These are phyloP conservation scores for Takifugu ocellatus DNA, from an alignment of 2,797 vertebrate genomes.

Conservation along the genomic window DNA sequence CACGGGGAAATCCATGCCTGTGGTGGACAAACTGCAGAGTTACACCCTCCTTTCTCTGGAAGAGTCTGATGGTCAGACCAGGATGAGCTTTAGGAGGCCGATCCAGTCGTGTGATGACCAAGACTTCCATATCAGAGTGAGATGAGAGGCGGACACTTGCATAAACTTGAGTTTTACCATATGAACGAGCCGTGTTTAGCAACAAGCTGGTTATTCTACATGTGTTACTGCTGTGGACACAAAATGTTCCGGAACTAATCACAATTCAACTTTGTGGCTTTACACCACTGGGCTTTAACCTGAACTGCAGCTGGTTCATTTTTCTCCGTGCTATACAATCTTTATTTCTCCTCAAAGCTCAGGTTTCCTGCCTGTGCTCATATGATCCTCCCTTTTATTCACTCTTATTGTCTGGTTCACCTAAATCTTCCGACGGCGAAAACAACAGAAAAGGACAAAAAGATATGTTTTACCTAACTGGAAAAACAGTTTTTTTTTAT, in stretches of 20 bases:
- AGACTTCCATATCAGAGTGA: constrained; percentile 76
- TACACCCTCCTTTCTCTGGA: constrained; percentile 72
- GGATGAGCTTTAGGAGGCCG: constrained; percentile 68
- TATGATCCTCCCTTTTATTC: too few species aligned
- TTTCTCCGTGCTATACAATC: too few species aligned
- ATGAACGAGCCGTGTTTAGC: too few species aligned
- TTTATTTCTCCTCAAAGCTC: too few species aligned
- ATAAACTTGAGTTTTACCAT: too few species aligned
- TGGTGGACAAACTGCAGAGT: constrained; percentile 72
- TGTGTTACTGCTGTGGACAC: neutral
- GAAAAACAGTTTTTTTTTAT: too few species aligned
- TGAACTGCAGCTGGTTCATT: neutral
- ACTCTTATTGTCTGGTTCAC: too few species aligned
- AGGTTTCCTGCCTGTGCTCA: too few species aligned
- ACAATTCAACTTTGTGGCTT: neutral
- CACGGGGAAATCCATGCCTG: constrained; percentile 54
- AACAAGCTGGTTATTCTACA: too few species aligned
- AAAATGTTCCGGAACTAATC: neutral
- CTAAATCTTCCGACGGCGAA: too few species aligned
- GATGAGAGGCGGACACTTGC: neutral
- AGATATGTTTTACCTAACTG: too few species aligned
- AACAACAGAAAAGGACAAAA: too few species aligned
- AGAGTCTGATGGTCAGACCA: constrained; percentile 70
- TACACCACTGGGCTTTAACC: neutral
- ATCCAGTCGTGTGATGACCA: constrained; percentile 71